These are phyloP conservation scores for Orchesella flavescens DNA, from an alignment of 2,888 invertebrate species.

Conservation along the genomic window DNA sequence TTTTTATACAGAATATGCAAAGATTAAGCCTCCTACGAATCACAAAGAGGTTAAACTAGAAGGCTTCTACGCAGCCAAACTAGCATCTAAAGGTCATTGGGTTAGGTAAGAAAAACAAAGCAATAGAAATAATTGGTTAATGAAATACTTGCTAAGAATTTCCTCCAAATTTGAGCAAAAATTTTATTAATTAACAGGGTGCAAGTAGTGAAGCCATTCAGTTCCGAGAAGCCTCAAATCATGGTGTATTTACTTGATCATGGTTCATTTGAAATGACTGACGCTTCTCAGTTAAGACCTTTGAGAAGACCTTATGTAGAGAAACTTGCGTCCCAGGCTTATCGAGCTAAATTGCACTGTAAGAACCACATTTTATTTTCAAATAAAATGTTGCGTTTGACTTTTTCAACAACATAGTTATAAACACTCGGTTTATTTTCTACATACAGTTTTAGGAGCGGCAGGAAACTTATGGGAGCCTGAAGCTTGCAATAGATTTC, in stretches of 20 bases:
- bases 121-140: no score
- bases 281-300: slow-evolving; percentile 63
- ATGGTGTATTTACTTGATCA: slow-evolving; percentile 67
- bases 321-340: slow-evolving; percentile 66
- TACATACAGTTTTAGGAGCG: slow-evolving; percentile 54
- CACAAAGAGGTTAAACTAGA: slow-evolving; percentile 56
- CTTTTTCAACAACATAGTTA: not conserved
- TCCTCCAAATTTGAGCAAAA: not conserved
- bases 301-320: slow-evolving; percentile 64
- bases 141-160: no score
- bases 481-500: slow-evolving; percentile 67
- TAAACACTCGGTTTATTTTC: no score
- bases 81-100: slow-evolving; percentile 55
- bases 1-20: slow-evolving; percentile 64
- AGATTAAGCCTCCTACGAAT: slow-evolving; percentile 50
- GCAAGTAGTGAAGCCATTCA: slow-evolving; percentile 67
- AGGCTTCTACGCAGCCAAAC: slow-evolving; percentile 63
- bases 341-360: slow-evolving; percentile 67
- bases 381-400: not conserved
- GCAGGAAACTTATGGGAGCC: slow-evolving; percentile 64
- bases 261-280: slow-evolving; percentile 67
- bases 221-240: slow-evolving; percentile 66
- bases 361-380: no score
- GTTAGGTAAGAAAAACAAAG: slow-evolving; percentile 47
- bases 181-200: slow-evolving; percentile 48